Base-by-base conservation (phyloP, 2,888 invertebrate species). In the Drosophila siamana region DNA sequence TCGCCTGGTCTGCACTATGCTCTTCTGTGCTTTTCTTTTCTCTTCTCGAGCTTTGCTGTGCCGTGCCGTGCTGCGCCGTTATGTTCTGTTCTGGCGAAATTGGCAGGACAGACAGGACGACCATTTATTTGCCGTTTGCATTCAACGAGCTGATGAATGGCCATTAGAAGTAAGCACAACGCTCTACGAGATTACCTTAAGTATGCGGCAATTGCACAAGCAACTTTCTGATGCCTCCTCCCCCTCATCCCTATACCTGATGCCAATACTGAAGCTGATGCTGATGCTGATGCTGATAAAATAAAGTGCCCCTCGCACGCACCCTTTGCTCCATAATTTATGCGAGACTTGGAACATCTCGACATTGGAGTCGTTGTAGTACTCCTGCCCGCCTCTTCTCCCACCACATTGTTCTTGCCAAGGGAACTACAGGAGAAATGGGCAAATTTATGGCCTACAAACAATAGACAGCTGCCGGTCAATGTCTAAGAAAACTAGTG, bases 111-210 rank as follows among this genome's bases (percentile, higher is more conserved):
- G 28, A 26, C 59, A 33, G 52, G 40, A 46, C 62, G 64, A 70
- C 86, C 85, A 81, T 86, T 83, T 86, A 76, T 84, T 85, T 83
- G 85, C 87, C 86, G 85, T 87, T 83, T 83, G 85, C 87, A 87
- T 83, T 83, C 80, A 87, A 86, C 76, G 73, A 74, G 83, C 83
- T 85, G 88, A 85, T 87, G 77, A 87, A 85, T 83, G 88, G 86
- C 86, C 80, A 85, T 86, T 88, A 83, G 84, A 76, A 80, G 78
- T 88, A 86, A 85, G 83, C 80, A 72, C 79, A 70, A 69, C 75
- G 77, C 88, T 86, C 74, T 72, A 68, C 71, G 71, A 83, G 83
- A 87, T 83, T 87, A 83, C 87, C 82, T 85, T 83, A 83, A 83
- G 83, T 85, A 85, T 85, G 87, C 87, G 82, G 87, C 83, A 83